Conservation (phyloP, 2,888 invertebrate species). For the Griposia aprilina region DNA sequence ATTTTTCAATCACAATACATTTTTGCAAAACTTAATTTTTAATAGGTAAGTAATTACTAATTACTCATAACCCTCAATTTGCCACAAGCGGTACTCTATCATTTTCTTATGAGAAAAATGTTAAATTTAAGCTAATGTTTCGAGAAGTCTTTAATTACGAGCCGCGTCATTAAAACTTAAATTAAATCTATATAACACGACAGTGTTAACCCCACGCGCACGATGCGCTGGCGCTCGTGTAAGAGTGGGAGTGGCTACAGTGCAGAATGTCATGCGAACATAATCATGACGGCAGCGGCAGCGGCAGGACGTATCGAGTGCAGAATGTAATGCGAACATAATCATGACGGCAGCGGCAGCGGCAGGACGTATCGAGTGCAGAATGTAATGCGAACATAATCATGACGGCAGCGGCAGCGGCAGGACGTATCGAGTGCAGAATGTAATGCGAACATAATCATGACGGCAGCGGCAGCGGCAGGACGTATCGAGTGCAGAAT, state of each 20-base stretch:
- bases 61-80: no score
- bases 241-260: neutral
- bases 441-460: slow-evolving; percentile 36
- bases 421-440: slow-evolving; percentile 20
- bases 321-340: slow-evolving; percentile 23
- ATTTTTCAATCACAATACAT: no score
- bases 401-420: slow-evolving; percentile 21
- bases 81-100: neutral
- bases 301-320: slow-evolving; percentile 24
- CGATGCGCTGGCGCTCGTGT: neutral
- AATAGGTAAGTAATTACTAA: no score
- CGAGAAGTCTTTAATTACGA: neutral
- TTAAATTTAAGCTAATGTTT: neutral
- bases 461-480: slow-evolving; percentile 1
- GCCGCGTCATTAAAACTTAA: no score
- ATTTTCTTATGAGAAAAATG: neutral
- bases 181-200: neutral
- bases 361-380: slow-evolving; percentile 23
- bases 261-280: slow-evolving; percentile 15
- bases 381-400: slow-evolving; percentile 28
- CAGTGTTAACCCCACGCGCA: neutral
- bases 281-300: slow-evolving; percentile 28
- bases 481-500: slow-evolving; percentile 20
- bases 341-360: slow-evolving; percentile 26
- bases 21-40: no score